phyloP scores from a whole-genome alignment of 2,113 vertebrate genomes.

The Xenopus borealis region DNA sequence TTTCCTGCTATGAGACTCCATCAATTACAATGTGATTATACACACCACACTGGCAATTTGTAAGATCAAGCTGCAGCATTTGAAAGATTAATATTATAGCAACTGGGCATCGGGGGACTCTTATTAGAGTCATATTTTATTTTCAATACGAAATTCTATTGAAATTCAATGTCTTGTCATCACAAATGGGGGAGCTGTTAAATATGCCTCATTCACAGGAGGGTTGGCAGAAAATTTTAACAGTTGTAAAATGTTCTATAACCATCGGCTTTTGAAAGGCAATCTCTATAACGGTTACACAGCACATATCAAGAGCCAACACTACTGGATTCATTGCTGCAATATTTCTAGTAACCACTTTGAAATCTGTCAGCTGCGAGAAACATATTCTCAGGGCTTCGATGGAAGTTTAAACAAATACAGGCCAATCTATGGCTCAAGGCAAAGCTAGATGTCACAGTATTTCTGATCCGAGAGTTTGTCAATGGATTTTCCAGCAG shows the following conservation, averaged over 20 bases:
- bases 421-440: neutral
- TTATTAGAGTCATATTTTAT: neutral
- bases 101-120: neutral
- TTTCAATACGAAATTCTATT: neutral
- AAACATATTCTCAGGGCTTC: neutral
- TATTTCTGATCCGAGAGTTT: neutral
- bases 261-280: neutral
- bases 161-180: neutral
- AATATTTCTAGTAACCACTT: neutral
- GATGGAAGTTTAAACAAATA: neutral
- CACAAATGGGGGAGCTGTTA: neutral
- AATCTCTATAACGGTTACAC: neutral
- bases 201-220: neutral
- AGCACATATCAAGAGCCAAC: neutral
- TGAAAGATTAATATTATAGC: no score
- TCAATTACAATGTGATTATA: no score
- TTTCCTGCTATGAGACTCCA: no score
- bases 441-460: neutral
- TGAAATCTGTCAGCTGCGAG: constrained; percentile 3
- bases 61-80: no score
- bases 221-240: neutral
- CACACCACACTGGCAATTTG: no score
- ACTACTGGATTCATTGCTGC: neutral
- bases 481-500: neutral
- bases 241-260: neutral